Conservation (phyloP, 1,140 invertebrate genomes). For the Drosophila leontia region DNA sequence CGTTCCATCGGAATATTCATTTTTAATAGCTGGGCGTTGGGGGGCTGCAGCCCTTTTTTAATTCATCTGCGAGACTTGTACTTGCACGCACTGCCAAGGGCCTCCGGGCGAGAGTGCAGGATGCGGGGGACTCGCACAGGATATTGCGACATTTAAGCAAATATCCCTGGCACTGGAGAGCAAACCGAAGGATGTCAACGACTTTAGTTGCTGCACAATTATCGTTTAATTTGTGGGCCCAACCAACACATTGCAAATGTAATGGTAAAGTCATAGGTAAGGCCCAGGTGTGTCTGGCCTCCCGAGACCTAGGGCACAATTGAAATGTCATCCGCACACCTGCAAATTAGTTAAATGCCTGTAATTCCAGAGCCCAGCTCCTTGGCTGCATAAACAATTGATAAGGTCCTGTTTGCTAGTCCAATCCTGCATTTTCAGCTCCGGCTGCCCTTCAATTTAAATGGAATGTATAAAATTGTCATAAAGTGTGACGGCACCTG, state of each 20-base stretch:
- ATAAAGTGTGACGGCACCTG: slow-evolving; percentile 30
- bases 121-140: slow-evolving; percentile 26
- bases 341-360: slow-evolving; percentile 48
- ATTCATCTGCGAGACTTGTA: slow-evolving; percentile 64
- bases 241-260: background rate
- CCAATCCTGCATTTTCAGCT: background rate
- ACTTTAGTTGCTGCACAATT: slow-evolving; percentile 60
- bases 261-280: background rate
- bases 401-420: slow-evolving; percentile 23
- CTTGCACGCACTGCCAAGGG: slow-evolving; percentile 50
- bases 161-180: slow-evolving; percentile 36
- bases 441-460: slow-evolving; percentile 29
- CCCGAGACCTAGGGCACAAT: slow-evolving; percentile 16
- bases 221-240: slow-evolving; percentile 29
- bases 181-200: slow-evolving; percentile 57
- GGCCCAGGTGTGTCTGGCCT: slow-evolving; percentile 8
- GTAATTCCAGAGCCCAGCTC: slow-evolving; percentile 15
- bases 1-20: slow-evolving; percentile 54
- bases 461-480: slow-evolving; percentile 53
- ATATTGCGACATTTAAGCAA: slow-evolving; percentile 70
- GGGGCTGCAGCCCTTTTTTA: slow-evolving; percentile 59
- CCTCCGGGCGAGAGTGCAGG: slow-evolving; percentile 28
- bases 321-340: slow-evolving; percentile 46
- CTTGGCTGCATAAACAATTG: slow-evolving; percentile 15
- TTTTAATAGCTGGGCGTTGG: slow-evolving; percentile 58